Evolutionary conservation across 1,140 invertebrate species (phyloP), one percentile per base, ranked within the genome.

Genomic region (Thalassaphorura encarpata): DNA sequence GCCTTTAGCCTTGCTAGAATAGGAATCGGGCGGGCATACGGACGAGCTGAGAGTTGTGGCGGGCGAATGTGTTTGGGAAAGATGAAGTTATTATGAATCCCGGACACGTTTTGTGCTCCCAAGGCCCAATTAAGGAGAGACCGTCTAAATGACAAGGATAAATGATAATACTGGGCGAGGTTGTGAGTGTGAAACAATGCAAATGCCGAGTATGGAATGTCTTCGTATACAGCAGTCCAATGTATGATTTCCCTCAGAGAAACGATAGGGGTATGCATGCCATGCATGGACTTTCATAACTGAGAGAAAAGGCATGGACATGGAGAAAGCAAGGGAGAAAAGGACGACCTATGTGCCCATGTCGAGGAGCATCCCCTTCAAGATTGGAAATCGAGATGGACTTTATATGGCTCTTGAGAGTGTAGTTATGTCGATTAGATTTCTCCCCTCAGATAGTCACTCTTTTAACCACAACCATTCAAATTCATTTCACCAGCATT

Each of bases 351-450:
- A n/a, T n/a, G n/a, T n/a, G n/a, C n/a, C n/a, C n/a, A n/a, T n/a
- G n/a, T n/a, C n/a, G n/a, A n/a, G n/a, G n/a, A n/a, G n/a, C n/a
- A n/a, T n/a, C n/a, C n/a, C n/a, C n/a, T 36, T 18, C 41, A 3
- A 50, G 51, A 58, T 53, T 58, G 56, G 40, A 53, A 58, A 58
- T 57, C 31, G 56, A 50, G 43, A 53, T 36, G 42, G 56, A 58
- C 56, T 58, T 58, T 58, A 36, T 36, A 58, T 58, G 50, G 56
- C 49, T 47, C 56, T 52, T 53, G 27, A 19, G 56, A 58, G 56
- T 46, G 56, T 48, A 58, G 56, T 58, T 58, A 58, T 54, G 53
- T 31, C 52, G 52, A 54, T 54, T 54, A 54, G 40, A 45, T 54
- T 54, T 47, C 53, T 54, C 53, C 53, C 53, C 43, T 48, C 43